Conservation (phyloP, 1,140 invertebrate species). For the Onthophagus taurus region DNA sequence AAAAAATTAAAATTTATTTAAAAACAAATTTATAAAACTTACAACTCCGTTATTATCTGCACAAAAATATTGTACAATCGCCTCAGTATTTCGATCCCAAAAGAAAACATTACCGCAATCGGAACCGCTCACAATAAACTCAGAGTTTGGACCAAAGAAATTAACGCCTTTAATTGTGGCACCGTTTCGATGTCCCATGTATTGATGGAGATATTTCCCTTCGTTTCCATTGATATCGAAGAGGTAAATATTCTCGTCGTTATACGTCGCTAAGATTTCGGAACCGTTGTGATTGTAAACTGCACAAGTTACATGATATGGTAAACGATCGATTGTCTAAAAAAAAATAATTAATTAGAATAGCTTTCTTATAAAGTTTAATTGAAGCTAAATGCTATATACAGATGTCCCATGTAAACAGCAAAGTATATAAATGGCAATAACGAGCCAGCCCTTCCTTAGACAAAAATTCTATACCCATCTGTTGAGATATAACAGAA, state of each 20-base stretch:
- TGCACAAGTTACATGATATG: constrained; percentile 70
- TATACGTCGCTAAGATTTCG: constrained; percentile 86
- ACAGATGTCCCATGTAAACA: too few species aligned
- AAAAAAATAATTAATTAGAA: too few species aligned
- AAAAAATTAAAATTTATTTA: not conserved
- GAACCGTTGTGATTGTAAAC: constrained; percentile 86
- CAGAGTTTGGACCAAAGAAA: constrained; percentile 84
- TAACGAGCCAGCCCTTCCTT: too few species aligned
- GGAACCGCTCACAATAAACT: constrained; percentile 87
- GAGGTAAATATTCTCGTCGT: constrained; percentile 88
- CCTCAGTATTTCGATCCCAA: constrained; percentile 84
- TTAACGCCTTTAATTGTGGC: constrained; percentile 87
- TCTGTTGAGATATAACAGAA: too few species aligned
- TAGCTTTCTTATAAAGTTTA: too few species aligned
- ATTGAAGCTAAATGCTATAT: too few species aligned
- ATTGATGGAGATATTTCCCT: constrained; percentile 51
- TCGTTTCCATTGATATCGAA: constrained; percentile 55
- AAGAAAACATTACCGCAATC: constrained; percentile 93
- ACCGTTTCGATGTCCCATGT: constrained; percentile 69
- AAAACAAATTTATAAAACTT: constrained; percentile 33
- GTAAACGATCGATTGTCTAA: constrained; percentile 10
- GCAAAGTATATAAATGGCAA: too few species aligned
- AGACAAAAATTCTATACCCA: too few species aligned
- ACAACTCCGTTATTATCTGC: constrained; percentile 83
- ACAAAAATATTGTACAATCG: constrained; percentile 78